A percentile compares a stretch with the other conserved stretches of the same genome.
Conservation (phyloP, 2,797 vertebrate genomes). For the Menidia menidia region DNA sequence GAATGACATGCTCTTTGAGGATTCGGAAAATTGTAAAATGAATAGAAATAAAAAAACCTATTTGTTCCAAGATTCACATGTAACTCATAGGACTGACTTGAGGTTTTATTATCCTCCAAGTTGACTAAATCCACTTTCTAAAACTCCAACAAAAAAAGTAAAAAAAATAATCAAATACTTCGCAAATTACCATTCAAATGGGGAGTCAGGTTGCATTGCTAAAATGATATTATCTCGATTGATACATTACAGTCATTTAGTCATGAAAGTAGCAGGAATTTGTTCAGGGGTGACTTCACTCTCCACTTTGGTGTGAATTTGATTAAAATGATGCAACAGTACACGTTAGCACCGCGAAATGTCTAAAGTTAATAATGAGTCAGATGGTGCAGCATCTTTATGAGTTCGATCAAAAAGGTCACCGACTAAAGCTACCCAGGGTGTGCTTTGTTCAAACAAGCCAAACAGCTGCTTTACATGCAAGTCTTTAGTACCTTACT, state of each 20-base stretch:
- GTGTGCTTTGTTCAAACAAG: slow-evolving; percentile 90
- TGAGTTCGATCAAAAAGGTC: slow-evolving; percentile 74
- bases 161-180: slow-evolving; percentile 19
- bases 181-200: slow-evolving; percentile 9
- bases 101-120: slow-evolving; percentile 13
- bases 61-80: slow-evolving; percentile 47
- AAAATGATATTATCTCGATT: slow-evolving; percentile 52
- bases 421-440: slow-evolving; percentile 83
- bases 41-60: slow-evolving; percentile 19
- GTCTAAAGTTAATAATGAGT: slow-evolving; percentile 81
- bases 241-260: slow-evolving; percentile 62
- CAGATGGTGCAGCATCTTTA: slow-evolving; percentile 84
- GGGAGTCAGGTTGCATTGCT: background rate
- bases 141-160: slow-evolving; percentile 8
- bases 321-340: slow-evolving; percentile 39
- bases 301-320: slow-evolving; percentile 40
- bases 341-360: slow-evolving; percentile 45
- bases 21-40: slow-evolving; percentile 40
- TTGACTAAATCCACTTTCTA: slow-evolving; percentile 26
- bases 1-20: slow-evolving; percentile 45
- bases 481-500: slow-evolving; percentile 87
- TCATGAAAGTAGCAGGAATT: slow-evolving; percentile 34
- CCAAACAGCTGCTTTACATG: slow-evolving; percentile 50
- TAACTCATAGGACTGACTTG: slow-evolving; percentile 43
- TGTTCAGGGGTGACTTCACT: slow-evolving; percentile 48